Conservation (phyloP, 2,113 vertebrate species). For the Myotis lucifugus region DNA sequence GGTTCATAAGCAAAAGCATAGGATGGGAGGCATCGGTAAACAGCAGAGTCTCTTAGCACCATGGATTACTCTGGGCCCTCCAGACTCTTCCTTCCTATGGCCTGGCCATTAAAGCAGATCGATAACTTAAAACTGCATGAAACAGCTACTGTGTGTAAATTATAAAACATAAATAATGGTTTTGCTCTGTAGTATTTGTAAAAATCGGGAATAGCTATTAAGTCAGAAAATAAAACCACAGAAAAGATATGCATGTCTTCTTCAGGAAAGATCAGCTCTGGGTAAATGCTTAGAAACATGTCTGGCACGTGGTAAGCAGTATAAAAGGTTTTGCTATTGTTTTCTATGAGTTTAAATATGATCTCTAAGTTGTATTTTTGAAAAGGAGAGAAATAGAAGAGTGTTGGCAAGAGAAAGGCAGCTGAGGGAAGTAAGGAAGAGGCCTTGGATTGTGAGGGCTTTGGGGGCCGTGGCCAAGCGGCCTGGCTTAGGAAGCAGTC, state of each 20-base stretch:
- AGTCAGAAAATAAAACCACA: constrained; percentile 8
- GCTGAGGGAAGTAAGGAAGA: not conserved
- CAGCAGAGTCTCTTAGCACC: not conserved
- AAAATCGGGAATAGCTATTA: constrained; percentile 11
- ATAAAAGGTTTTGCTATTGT: not conserved
- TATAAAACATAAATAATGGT: not conserved
- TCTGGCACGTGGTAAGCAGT: not conserved
- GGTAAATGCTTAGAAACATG: not conserved
- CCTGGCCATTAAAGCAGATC: not conserved
- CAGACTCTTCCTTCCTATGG: not conserved
- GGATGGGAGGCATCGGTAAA: not conserved
- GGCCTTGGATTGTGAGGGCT: not conserved
- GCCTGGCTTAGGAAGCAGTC: not conserved
- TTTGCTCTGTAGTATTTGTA: not conserved
- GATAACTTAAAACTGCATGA: not conserved
- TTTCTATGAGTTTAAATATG: not conserved
- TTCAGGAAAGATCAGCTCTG: not conserved
- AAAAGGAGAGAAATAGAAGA: not conserved
- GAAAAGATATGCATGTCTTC: not conserved
- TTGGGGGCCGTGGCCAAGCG: not conserved
- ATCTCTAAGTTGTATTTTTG: not conserved
- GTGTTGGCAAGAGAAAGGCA: not conserved
- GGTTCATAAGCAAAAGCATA: not conserved
- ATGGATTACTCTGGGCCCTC: not conserved
- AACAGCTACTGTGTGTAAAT: not conserved